phyloP scores from a whole-genome alignment of 2,113 vertebrate genomes.

The Leuciscus idus region DNA sequence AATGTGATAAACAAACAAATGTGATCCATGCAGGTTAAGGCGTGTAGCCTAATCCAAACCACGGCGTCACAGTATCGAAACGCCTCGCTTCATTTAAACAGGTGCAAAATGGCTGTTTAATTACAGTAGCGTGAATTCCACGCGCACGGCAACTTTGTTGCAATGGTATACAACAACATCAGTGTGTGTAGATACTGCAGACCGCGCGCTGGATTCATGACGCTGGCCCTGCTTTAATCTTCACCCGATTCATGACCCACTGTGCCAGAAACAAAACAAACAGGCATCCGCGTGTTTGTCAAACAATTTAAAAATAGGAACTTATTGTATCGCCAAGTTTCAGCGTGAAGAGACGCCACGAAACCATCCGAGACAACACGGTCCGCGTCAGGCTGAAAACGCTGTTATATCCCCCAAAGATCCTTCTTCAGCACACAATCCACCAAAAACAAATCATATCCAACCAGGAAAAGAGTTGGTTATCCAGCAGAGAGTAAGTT shows the following conservation, averaged over 20 bases:
- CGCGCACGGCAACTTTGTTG: slow-evolving; percentile 81
- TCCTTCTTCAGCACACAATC: slow-evolving; percentile 63
- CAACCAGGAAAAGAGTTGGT: slow-evolving; percentile 60
- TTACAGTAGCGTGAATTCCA: slow-evolving; percentile 64
- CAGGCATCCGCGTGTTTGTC: slow-evolving; percentile 57
- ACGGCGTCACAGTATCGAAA: slow-evolving; percentile 65
- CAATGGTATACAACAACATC: slow-evolving; percentile 63
- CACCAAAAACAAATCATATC: slow-evolving; percentile 70
- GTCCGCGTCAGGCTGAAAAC: slow-evolving; percentile 67
- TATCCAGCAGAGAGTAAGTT: slow-evolving; percentile 73
- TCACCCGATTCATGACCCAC: slow-evolving; percentile 76
- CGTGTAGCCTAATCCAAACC: slow-evolving; percentile 62
- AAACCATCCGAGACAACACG: slow-evolving; percentile 56
- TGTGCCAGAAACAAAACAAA: slow-evolving; percentile 56
- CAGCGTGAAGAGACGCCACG: slow-evolving; percentile 55
- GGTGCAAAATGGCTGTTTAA: slow-evolving; percentile 70
- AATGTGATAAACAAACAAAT: slow-evolving; percentile 74
- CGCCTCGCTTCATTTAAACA: slow-evolving; percentile 68
- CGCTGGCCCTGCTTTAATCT: slow-evolving; percentile 74
- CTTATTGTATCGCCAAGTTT: slow-evolving; percentile 66
- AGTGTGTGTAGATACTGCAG: slow-evolving; percentile 67
- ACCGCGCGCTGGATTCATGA: slow-evolving; percentile 71
- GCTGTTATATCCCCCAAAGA: slow-evolving; percentile 67
- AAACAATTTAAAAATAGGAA: slow-evolving; percentile 53
- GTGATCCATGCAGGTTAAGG: slow-evolving; percentile 70